phyloP scores from a whole-genome alignment of 2,797 vertebrate species.

The Denticeps clupeoides region DNA sequence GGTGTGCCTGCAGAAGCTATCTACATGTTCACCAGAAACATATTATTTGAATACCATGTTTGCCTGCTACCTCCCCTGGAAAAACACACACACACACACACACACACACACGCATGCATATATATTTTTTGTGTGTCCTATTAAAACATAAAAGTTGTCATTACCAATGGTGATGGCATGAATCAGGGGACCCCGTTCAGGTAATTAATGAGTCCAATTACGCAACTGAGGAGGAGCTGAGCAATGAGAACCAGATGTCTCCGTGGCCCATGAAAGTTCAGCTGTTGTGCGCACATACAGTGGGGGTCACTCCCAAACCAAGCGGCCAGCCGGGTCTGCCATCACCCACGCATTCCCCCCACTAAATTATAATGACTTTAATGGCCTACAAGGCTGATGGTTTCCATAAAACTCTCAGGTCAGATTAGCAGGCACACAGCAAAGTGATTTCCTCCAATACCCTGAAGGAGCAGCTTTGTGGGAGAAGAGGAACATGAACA shows the following conservation, averaged over 20 bases:
- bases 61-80: too few relatives aligned
- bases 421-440: slow-evolving; percentile 45
- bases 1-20: too few relatives aligned
- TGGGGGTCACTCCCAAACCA: slow-evolving; percentile 2
- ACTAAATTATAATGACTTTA: slow-evolving; percentile 57
- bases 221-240: slow-evolving; percentile 36
- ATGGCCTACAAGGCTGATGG: slow-evolving; percentile 60
- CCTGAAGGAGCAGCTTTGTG: too few relatives aligned
- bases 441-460: not conserved
- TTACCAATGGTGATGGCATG: not conserved
- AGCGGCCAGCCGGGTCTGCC: not conserved
- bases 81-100: too few relatives aligned
- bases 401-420: slow-evolving; percentile 61
- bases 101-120: too few relatives aligned
- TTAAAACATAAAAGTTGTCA: too few relatives aligned
- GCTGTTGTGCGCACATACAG: not conserved
- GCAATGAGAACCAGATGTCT: slow-evolving; percentile 29
- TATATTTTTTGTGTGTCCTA: too few relatives aligned
- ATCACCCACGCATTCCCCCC: slow-evolving; percentile 43
- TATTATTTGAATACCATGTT: too few relatives aligned
- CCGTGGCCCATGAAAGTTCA: not conserved
- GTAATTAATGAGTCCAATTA: slow-evolving; percentile 64
- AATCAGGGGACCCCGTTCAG: slow-evolving; percentile 34
- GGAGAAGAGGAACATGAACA: too few relatives aligned
- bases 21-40: too few relatives aligned